These are phyloP conservation scores for Cirrhinus molitorella DNA, from an alignment of 2,797 vertebrate species.

Conservation along the genomic window DNA sequence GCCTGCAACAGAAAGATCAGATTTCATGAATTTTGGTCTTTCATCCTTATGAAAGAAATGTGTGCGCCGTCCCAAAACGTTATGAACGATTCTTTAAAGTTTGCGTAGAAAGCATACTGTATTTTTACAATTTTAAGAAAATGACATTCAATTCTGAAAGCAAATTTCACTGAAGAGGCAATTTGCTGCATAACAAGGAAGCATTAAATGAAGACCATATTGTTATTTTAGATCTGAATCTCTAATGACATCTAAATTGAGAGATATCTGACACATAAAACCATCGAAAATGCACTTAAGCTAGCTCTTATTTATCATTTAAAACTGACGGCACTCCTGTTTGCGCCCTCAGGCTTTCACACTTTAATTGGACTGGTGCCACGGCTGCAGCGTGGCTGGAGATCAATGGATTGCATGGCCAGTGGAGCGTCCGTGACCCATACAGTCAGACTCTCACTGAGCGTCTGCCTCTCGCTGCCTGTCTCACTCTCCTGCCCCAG, in stretches of 20 bases:
- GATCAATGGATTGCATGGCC: constrained; percentile 60
- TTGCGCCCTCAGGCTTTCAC: constrained; percentile 61
- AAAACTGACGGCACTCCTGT: constrained; percentile 44
- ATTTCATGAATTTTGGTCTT: constrained; percentile 80
- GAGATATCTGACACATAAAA: background rate
- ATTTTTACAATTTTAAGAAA: constrained; percentile 26
- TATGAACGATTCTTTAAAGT: constrained; percentile 61
- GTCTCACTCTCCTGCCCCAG: constrained; percentile 53
- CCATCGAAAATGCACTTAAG: background rate
- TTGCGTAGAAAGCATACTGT: constrained; percentile 42
- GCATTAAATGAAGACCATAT: constrained; percentile 8
- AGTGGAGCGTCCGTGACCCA: constrained; percentile 57
- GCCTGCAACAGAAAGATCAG: constrained; percentile 80
- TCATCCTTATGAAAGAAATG: constrained; percentile 87
- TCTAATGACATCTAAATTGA: background rate
- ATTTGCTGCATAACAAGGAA: constrained; percentile 15
- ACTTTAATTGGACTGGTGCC: constrained; percentile 70
- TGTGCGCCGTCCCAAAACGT: constrained; percentile 71
- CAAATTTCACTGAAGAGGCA: constrained; percentile 13
- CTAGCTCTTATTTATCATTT: constrained; percentile 9
- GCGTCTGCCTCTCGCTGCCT: constrained; percentile 47
- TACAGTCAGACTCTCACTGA: constrained; percentile 57
- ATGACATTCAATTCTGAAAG: constrained; percentile 11
- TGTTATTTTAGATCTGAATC: background rate
- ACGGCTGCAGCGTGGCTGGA: constrained; percentile 54